Percentiles rank a stretch among this genome's conserved stretches.
Conservation (phyloP, 2,797 vertebrate genomes). For the Chelonia mydas region DNA sequence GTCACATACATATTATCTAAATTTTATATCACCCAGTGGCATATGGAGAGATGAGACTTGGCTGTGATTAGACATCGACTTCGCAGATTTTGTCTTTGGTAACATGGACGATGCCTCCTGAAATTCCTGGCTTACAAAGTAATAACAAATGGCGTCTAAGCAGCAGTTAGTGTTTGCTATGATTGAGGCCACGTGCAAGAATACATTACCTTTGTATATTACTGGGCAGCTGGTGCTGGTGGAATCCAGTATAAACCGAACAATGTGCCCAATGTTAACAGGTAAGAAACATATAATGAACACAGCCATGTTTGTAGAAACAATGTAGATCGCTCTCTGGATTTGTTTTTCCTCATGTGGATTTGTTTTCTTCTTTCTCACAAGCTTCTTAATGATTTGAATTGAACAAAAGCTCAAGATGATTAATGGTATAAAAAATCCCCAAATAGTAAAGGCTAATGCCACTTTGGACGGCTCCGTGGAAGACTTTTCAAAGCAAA, state of each 20-base stretch:
- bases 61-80: background rate
- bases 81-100: background rate
- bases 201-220: background rate
- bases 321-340: constrained; percentile 68
- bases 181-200: constrained; percentile 63
- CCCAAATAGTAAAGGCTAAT: background rate
- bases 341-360: constrained; percentile 30
- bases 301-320: constrained; percentile 76
- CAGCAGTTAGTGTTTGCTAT: constrained; percentile 85
- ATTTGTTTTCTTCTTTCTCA: background rate
- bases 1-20: rapidly evolving
- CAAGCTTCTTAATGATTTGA: background rate
- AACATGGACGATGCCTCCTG: constrained; percentile 4
- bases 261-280: constrained; percentile 40
- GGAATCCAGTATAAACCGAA: rapidly evolving
- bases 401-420: background rate
- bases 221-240: rapidly evolving
- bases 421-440: constrained; percentile 12
- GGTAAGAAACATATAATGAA: constrained; percentile 84
- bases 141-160: constrained; percentile 84
- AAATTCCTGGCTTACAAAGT: constrained; percentile 79
- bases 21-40: rapidly evolving
- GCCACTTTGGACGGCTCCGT: background rate
- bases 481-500: background rate
- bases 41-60: background rate